phyloP scores from a whole-genome alignment of 1,140 invertebrate genomes.

The Drosophila nebulosa region DNA sequence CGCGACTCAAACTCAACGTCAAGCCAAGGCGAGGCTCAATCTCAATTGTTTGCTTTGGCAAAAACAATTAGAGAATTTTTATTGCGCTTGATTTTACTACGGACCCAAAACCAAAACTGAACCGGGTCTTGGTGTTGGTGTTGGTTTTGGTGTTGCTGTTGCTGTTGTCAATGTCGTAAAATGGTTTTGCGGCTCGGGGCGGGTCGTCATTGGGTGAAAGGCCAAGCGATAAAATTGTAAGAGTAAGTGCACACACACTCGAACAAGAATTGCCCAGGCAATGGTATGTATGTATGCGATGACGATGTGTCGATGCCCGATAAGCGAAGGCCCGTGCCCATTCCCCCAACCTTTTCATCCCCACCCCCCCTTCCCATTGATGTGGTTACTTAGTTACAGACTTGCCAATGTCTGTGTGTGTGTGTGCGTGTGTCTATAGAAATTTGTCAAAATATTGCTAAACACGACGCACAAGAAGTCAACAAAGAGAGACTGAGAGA shows the following conservation, averaged over 20 bases:
- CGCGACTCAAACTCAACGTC: slow-evolving; percentile 54
- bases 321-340: slow-evolving; percentile 42
- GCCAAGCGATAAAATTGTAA: slow-evolving; percentile 57
- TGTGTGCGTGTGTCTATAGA: background rate
- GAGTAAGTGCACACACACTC: slow-evolving; percentile 45
- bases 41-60: slow-evolving; percentile 71
- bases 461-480: slow-evolving; percentile 3
- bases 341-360: background rate
- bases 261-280: background rate
- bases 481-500: slow-evolving; percentile 3
- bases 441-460: slow-evolving; percentile 17
- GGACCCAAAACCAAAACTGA: background rate
- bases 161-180: slow-evolving; percentile 67
- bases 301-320: slow-evolving; percentile 35
- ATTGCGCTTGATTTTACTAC: slow-evolving; percentile 66
- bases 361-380: background rate
- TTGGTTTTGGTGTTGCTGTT: slow-evolving; percentile 27
- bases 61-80: slow-evolving; percentile 75
- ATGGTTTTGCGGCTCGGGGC: slow-evolving; percentile 37
- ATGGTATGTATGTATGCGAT: background rate
- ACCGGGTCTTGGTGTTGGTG: slow-evolving; percentile 14
- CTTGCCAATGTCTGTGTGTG: background rate
- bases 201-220: slow-evolving; percentile 58
- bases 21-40: slow-evolving; percentile 23
- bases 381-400: background rate